Percentiles rank a stretch among this genome's conserved stretches.
phyloP scores from a whole-genome alignment of 2,888 invertebrate genomes.

The Sinhomidia bicolor region DNA sequence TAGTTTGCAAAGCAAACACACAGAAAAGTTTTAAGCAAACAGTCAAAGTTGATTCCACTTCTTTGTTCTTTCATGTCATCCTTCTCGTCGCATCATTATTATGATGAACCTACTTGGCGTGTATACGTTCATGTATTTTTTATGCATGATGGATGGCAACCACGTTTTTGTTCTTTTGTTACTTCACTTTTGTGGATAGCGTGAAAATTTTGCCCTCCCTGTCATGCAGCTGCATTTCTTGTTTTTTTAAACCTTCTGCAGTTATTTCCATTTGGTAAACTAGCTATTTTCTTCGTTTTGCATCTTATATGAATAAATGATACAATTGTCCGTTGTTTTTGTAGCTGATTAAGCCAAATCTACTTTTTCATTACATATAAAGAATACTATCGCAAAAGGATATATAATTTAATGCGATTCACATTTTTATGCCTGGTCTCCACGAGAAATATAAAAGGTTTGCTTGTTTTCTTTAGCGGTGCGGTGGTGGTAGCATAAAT shows the following conservation, averaged over 20 bases:
- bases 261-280: neutral
- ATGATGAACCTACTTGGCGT: neutral
- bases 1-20: neutral
- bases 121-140: neutral
- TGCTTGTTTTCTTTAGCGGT: neutral
- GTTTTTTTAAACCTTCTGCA: no score
- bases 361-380: constrained; percentile 4
- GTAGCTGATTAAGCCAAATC: constrained; percentile 49
- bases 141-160: neutral
- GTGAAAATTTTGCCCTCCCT: neutral
- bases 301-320: constrained; percentile 7
- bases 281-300: neutral
- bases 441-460: constrained; percentile 7
- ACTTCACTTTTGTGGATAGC: neutral
- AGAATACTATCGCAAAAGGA: neutral
- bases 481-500: neutral
- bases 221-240: neutral
- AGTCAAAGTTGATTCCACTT: neutral
- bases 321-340: constrained; percentile 23
- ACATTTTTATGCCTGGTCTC: constrained; percentile 34
- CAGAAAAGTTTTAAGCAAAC: no score
- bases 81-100: no score
- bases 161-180: neutral
- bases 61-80: neutral
- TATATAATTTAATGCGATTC: constrained; percentile 64